Evolutionary conservation across 2,113 vertebrate species (phyloP), one percentile per base, ranked within the genome.

Genomic region (Uria lomvia): DNA sequence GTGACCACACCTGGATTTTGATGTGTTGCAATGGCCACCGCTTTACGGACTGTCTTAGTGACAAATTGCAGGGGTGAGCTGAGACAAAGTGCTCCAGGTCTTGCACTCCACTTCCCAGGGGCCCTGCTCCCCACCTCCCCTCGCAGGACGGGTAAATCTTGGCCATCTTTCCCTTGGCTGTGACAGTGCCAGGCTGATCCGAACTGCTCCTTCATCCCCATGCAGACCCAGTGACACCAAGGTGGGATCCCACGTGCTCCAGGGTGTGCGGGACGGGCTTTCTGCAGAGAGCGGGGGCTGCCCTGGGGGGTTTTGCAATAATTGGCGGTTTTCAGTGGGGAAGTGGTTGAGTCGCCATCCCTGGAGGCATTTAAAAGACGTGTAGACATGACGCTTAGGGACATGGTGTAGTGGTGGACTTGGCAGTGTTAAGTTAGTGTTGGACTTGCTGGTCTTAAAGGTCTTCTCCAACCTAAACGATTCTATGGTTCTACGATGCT

Each of bases 11-110:
- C 15, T 66, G 83, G 66, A 62, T 81, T 76, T 59, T 6, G 86
- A 36, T 88, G 93, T 45, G 81, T 77, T 90, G 94, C 89, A 66
- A 21, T 42, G 89, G 92, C 86, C 84, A 58, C 73, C 88, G 53
- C 63, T 84, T 79, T 73, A 32, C 76, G 94, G 56, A 23, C 94
- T 96, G 45, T 84, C 91, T 77, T 92, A 95, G 96, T 96, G 96
- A 94, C 94, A 91, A 36, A 92, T 7, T 58, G 87, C 92, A 83
- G 55, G 92, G 88, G 40, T 89, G 88, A 95, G 85, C 94, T 67
- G 91, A 93, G 94, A 97, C 75, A 92, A 94, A 95, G 79, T 62
- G 49, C 50, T 66, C 77, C 52, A 32, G 47, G 55, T 20, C 72
- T 72, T 16, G 62, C 45, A 1, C 65, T 88, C 49, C 71, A 36